Evolutionary conservation across 2,888 invertebrate species (phyloP).

Genomic region (Lamellibrachia columna): DNA sequence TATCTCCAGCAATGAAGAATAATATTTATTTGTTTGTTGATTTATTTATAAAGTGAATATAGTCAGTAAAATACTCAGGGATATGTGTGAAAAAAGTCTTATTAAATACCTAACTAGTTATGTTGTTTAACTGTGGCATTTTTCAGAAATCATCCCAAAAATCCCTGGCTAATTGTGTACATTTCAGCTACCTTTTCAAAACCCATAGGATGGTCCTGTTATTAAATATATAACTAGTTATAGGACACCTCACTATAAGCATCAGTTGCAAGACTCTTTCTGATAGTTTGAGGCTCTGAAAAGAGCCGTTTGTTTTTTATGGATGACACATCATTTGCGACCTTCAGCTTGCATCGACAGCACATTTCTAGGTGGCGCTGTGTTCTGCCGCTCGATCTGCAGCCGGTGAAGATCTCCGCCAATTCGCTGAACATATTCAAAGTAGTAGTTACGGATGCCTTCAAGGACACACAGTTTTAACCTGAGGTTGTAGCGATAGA

Average conservation of each 20-base stretch:
- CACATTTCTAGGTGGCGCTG: background rate
- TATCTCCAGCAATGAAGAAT: too few species aligned
- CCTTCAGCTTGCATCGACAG: background rate
- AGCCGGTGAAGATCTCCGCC: background rate
- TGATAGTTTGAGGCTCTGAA: background rate
- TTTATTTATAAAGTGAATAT: too few species aligned
- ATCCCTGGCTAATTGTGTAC: too few species aligned
- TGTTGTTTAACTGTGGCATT: too few species aligned
- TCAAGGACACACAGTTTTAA: slow-evolving; percentile 31
- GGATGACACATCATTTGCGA: background rate
- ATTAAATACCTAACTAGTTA: too few species aligned
- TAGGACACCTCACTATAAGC: background rate
- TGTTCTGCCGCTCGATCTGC: background rate
- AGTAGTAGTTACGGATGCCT: slow-evolving; percentile 31
- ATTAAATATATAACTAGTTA: too few species aligned
- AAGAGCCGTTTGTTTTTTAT: background rate
- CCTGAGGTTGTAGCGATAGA: slow-evolving; percentile 27
- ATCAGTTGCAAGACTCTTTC: background rate
- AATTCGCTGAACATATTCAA: slow-evolving; percentile 27
- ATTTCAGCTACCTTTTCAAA: too few species aligned
- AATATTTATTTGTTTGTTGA: too few species aligned
- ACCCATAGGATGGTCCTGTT: too few species aligned
- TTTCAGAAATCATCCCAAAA: too few species aligned
- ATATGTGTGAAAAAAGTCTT: too few species aligned
- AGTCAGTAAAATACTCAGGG: too few species aligned